phyloP scores from a whole-genome alignment of 2,113 vertebrate species.

The Pseudopipra pipra region DNA sequence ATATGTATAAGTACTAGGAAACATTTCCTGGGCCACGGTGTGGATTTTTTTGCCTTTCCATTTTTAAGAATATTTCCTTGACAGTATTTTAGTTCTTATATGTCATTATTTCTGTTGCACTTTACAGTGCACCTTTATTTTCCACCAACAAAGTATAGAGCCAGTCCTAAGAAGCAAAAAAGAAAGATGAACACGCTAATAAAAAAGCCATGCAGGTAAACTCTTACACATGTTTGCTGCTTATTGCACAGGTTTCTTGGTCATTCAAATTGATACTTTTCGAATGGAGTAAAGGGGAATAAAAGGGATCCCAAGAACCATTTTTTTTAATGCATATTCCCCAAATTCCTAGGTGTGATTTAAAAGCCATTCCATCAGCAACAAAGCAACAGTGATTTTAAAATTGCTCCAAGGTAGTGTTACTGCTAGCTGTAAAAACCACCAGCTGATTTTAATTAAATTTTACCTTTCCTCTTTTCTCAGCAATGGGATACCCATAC shows the following conservation, averaged over 20 bases:
- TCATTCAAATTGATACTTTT: not conserved
- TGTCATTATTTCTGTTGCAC: not conserved
- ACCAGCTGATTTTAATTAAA: slow-evolving; percentile 76
- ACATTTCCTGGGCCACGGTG: not conserved
- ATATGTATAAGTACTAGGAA: not conserved
- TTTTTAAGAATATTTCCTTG: not conserved
- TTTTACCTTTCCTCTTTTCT: slow-evolving; percentile 68
- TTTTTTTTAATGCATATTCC: not conserved
- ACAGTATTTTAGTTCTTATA: not conserved
- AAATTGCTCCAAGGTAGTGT: slow-evolving; percentile 25
- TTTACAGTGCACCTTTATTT: not conserved
- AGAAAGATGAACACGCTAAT: not conserved
- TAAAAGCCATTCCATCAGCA: slow-evolving; percentile 40
- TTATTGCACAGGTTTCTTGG: not conserved
- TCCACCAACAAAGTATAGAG: not conserved
- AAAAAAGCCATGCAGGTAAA: not conserved
- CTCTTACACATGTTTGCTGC: not conserved
- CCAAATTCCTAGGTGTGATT: slow-evolving; percentile 24
- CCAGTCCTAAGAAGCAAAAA: not conserved
- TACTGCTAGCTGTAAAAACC: slow-evolving; percentile 57
- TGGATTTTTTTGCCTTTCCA: not conserved
- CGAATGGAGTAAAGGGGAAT: not conserved
- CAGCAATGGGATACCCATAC: slow-evolving; percentile 35
- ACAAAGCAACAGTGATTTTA: slow-evolving; percentile 22
- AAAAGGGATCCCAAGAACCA: not conserved